Evolutionary conservation across 2,888 invertebrate genomes (phyloP), one percentile per base, ranked within the genome.

Genomic region (Sinohyriopsis cumingii): DNA sequence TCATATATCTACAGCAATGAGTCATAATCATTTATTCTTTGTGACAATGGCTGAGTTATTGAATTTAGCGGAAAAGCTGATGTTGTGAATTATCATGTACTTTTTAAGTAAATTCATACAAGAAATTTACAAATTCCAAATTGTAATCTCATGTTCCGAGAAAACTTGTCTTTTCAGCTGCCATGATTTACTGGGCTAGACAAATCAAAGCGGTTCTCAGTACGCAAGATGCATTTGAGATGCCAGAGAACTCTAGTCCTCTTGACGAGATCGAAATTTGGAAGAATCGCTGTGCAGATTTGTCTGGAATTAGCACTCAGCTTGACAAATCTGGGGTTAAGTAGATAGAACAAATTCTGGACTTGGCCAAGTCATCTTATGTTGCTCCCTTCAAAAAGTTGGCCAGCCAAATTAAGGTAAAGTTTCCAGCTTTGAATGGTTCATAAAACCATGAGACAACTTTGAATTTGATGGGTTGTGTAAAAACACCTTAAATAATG

Each of bases 151-250:
- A 45, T 45, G 1, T 45, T 45, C 45, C 3, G 15, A 45, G 33
- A 33, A 45, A 12, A 63, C 63, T 19, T 24, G 65, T 69, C 18
- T 45, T 75, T 79, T 28, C 73, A 90, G 90, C 89, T 75, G 86
- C 89, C 28, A 89, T 90, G 87, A 94, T 95, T 9, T 94, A 95
- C 86, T 97, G 97, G 97, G 95, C 94, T 0, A 93, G 94, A 77
- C 96, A 96, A 90, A 95, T 97, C 77, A 93, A 95, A 83, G 93
- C 95, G 0, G 94, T 95, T 69, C 91, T 96, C 9, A 94, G 93
- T 83, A 95, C 96, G 86, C 94, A 94, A 76, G 94, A 94, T n/a
- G 93, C 93, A 79, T 93, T 88, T 73, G 89, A 93, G 28, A 86
- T 87, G 73, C 84, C 88, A 1, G 90, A 91, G 77, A 88, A 86